Base-by-base conservation (phyloP, 2,113 vertebrate species). In the Nothoprocta perdicaria region DNA sequence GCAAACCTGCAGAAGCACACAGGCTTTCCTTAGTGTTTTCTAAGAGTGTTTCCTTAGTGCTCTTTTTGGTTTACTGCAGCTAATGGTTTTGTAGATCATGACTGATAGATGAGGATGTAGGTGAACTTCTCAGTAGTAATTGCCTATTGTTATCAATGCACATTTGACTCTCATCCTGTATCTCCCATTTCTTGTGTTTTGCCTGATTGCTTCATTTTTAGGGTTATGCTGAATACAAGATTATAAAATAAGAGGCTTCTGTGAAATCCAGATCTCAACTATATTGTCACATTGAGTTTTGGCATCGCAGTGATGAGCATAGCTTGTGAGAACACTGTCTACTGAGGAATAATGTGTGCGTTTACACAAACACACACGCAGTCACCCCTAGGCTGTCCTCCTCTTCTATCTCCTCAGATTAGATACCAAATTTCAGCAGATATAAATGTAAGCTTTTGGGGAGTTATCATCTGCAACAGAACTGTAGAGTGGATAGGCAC, bases 221-320 rank as follows among this genome's bases (percentile, higher is more conserved):
- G 19, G 41, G 53, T 77, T 1, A 4, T 45, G 7, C 48, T 79
- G 29, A 81, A 45, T 63, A 68, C 15, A 69, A 58, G 10, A 55
- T 29, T 7, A 9, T 85, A 35, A 72, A 92, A 62, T 10, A 80
- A 83, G n/a, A 74, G 62, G 8, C 12, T 83, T 76, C 26, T 27
- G 14, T 72, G 79, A 88, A 82, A 82, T 52, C 12, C 15, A n/a
- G 5, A 33, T 72, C n/a, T 80, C 57, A 38, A 12, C 3, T 1
- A 1, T 17, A 12, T 24, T 40, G 13, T 27, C 41, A 27, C 33
- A 48, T 29, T 31, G 40, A 23, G 53, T 67, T 90, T 66, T 1
- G 1, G 16, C 21, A 19, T 11, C 0, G 0, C 24, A 43, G 27
- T 65, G 17, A n/a, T 8, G 33, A 76, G 24, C 14, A 1, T 9